These are phyloP conservation scores for Amphiura filiformis DNA, from an alignment of 35 echinoderm and acorn worm species.

Conservation along the genomic window DNA sequence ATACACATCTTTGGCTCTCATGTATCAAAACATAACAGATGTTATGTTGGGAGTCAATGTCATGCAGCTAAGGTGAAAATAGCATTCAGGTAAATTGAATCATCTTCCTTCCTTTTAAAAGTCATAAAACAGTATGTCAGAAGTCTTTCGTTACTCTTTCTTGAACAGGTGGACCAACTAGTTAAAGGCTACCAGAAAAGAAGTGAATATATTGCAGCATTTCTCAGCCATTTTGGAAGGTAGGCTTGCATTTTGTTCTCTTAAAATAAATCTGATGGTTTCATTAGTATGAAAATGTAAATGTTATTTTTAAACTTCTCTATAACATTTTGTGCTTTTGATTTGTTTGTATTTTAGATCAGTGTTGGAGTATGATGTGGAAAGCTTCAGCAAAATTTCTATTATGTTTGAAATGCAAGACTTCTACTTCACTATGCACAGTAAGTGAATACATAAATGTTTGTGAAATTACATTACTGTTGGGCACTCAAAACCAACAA, in stretches of 20 bases:
- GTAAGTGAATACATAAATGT: too few species aligned
- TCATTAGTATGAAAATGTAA: background rate
- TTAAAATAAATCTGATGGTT: too few species aligned
- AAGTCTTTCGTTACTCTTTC: background rate
- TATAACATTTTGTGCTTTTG: background rate
- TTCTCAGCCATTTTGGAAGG: conserved; percentile 94
- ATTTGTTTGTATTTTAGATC: conserved; percentile 52
- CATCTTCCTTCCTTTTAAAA: too few species aligned
- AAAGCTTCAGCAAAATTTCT: conserved; percentile 66
- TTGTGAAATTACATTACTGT: too few species aligned
- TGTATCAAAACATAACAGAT: too few species aligned
- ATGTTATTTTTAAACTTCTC: background rate
- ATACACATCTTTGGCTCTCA: too few species aligned
- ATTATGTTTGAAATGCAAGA: conserved; percentile 76
- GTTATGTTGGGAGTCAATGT: too few species aligned
- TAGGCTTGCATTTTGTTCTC: conserved; percentile 23
- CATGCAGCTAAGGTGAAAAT: too few species aligned
- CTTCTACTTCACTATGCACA: conserved; percentile 86
- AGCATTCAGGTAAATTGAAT: too few species aligned
- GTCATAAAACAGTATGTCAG: too few species aligned
- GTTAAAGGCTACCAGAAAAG: conserved; percentile 90
- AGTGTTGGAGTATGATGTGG: conserved; percentile 83
- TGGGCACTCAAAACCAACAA: too few species aligned
- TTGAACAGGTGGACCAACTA: conserved; percentile 76
- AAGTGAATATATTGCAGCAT: conserved; percentile 88